Percentiles rank a stretch among this genome's conserved stretches.
These are phyloP conservation scores for Reinhardtius hippoglossoides DNA, from an alignment of 2,113 vertebrate genomes.

Conservation along the genomic window DNA sequence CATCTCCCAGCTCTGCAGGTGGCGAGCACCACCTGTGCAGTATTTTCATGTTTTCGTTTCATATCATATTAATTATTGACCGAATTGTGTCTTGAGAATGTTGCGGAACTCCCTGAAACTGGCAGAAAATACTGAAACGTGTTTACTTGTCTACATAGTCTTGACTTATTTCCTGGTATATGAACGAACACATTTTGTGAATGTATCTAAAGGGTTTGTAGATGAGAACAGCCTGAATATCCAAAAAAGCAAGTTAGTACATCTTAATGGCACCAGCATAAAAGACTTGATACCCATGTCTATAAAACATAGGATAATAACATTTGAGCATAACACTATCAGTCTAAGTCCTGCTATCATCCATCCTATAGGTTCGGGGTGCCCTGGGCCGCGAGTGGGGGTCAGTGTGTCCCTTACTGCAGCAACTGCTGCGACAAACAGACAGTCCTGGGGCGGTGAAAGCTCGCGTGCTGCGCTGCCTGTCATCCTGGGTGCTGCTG, in stretches of 20 bases:
- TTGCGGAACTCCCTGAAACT: not conserved
- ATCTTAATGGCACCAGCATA: no score
- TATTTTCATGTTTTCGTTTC: not conserved
- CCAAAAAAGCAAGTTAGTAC: not conserved
- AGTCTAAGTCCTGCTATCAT: slow-evolving; percentile 18
- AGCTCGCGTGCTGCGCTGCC: slow-evolving; percentile 97
- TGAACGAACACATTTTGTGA: no score
- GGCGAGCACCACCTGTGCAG: not conserved
- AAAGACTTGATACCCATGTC: not conserved
- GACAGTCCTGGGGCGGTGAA: slow-evolving; percentile 95
- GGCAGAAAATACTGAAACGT: no score
- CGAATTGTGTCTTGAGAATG: not conserved
- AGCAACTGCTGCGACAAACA: slow-evolving; percentile 92
- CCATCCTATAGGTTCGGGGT: slow-evolving; percentile 84
- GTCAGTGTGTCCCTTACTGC: slow-evolving; percentile 93
- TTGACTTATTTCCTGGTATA: no score
- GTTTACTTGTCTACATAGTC: no score
- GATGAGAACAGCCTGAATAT: not conserved
- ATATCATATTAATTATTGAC: not conserved
- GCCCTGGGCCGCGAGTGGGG: slow-evolving; percentile 92
- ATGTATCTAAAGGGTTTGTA: not conserved
- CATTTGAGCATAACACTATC: not conserved
- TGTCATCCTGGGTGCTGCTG: slow-evolving; percentile 98
- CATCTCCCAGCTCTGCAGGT: not conserved
- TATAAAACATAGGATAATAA: not conserved